Base-by-base conservation (phyloP, 1,140 invertebrate genomes). In the Microplitis demolitor region DNA sequence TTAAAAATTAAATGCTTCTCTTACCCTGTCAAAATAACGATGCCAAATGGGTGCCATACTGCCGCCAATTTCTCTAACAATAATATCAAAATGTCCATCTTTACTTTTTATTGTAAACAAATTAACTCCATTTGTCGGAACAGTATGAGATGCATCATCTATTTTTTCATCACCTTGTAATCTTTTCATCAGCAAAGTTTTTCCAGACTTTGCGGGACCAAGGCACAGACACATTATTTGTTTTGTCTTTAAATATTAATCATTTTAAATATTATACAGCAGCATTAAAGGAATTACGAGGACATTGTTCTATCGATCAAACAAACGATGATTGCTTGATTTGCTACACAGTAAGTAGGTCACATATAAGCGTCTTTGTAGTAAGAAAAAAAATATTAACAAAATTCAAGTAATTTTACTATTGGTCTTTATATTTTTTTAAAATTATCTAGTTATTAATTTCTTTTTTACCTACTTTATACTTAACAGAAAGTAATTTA, bases 11-110 rank as follows among this genome's bases (percentile, higher is more conserved):
- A 14, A 24, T 31, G 3, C 24, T 1, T 5, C 6, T 62, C 34
- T 53, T 75, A 93, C 88, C 67, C 89, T 88, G 31, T 89, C 85
- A 62, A 92, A 92, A 79, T 94, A 94, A 82, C 91, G 91, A 33
- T 88, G 89, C 94, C 94, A 95, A 39, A 95, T 85, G 4, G 93
- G 90, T 54, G 92, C 92, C 92, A 95, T 94, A 74, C 89, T 89
- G 4, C 94, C 94, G 3, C 94, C 94, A 11, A 95, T 86, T 87
- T 95, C 94, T 71, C 91, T 81, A 1, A 92, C 81, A 1, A 84
- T 73, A 34, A 79, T 83, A 1, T 82, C 83, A 31, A 84, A 85
- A 67, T 85, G 80, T 39, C 85, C 79, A 33, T 89, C 89, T 2
- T 84, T 74, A 67, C 89, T 89, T 76, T 88, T 86, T 4, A 94